phyloP scores from a whole-genome alignment of 2,113 vertebrate genomes.

The Sapajus apella region DNA sequence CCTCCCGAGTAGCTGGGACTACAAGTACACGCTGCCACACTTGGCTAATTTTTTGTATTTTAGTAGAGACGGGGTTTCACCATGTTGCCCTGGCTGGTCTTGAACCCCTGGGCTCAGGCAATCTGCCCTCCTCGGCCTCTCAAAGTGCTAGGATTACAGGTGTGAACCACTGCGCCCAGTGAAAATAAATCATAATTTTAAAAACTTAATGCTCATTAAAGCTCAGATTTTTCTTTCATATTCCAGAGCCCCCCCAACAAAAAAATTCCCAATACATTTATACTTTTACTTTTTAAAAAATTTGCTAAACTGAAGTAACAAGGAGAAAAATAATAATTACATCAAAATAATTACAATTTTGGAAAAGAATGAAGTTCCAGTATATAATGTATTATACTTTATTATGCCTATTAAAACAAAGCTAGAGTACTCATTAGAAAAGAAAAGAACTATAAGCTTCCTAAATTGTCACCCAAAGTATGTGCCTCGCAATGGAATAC shows the following conservation, averaged over 20 bases:
- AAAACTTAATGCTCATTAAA: constrained; percentile 1
- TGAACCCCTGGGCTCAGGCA: neutral
- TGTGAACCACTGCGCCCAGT: neutral
- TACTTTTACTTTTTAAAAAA: neutral
- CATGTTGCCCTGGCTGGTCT: neutral
- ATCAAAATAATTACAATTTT: constrained; percentile 2
- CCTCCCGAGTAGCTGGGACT: neutral
- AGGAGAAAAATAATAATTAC: neutral
- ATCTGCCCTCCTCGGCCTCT: neutral
- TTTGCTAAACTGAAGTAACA: constrained; percentile 13
- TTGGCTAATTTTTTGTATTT: neutral
- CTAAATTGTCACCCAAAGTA: neutral
- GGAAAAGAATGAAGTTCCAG: neutral
- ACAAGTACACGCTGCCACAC: neutral
- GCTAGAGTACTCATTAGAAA: neutral
- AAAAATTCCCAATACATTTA: constrained; percentile 16
- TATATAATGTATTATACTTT: neutral
- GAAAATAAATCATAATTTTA: constrained; percentile 26
- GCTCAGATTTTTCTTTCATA: constrained; percentile 17
- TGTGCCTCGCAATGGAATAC: constrained; percentile 3
- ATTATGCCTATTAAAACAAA: constrained; percentile 42
- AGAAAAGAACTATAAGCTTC: neutral
- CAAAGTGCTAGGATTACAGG: neutral
- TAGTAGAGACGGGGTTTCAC: neutral
- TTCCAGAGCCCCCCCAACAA: neutral